Base-by-base conservation (phyloP, 2,113 vertebrate species). In the Callospermophilus lateralis region DNA sequence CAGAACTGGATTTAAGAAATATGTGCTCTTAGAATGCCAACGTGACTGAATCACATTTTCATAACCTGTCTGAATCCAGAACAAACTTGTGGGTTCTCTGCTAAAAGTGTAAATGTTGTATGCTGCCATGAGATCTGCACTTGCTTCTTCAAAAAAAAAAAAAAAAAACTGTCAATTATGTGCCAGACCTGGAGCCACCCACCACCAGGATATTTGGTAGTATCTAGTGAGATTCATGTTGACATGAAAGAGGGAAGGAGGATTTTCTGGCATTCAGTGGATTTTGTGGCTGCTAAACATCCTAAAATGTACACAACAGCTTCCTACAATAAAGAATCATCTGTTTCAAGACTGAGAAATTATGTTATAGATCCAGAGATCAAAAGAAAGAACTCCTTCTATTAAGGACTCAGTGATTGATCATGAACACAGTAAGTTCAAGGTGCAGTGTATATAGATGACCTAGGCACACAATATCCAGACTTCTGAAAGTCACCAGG, bases 231-330 rank as follows among this genome's bases (percentile, higher is more conserved):
- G 63, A 89, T 20, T 89, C 58, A 22, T 84, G 73, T n/a, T 74
- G 28, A 80, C 28, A 24, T 8, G 11, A 78, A 28, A 1, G 3
- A 1, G 0, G 6, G 3, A 3, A 11, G 7, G 51, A 20, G 1
- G 9, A 45, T 53, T 45, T 55, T 34, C 34, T 77, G 34, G 15
- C 7, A 70, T 70, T 45, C 70, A 58, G 42, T 63, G 39, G 8
- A 26, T 2, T 78, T 48, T 94, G 42, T 26, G 0, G 3, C 16
- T 48, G 12, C 11, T 42, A 45, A 84, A 53, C 20, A 72, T 73
- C 19, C 11, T 53, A 39, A 6, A 96, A 5, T 19, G 30, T 4
- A 92, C 17, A 20, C 53, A 79, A 51, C 8, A 93, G 6, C 32
- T 42, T 42, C 17, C 9, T 24, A 9, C 8, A 63, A 42, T 24